Evolutionary conservation across 2,113 vertebrate genomes (phyloP).

Genomic region (Orycteropus afer): DNA sequence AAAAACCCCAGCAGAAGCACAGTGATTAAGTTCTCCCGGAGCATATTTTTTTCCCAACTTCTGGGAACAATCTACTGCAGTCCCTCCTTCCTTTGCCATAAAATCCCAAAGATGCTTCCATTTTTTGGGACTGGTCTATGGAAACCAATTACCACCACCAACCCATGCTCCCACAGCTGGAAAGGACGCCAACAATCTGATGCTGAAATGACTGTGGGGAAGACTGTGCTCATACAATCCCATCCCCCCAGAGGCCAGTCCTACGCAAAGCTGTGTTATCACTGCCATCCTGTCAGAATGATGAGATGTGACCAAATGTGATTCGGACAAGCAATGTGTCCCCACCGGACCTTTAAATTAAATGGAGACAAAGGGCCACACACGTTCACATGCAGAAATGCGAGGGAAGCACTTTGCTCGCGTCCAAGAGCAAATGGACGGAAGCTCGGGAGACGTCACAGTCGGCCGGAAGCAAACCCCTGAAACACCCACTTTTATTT

Average conservation of each 20-base stretch:
- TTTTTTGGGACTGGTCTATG: conserved; percentile 51
- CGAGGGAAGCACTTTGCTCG: conserved; percentile 66
- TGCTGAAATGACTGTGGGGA: conserved; percentile 51
- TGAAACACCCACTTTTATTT: conserved; percentile 49
- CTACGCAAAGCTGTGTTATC: not conserved
- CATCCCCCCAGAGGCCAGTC: conserved; percentile 48
- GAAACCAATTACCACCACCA: conserved; percentile 53
- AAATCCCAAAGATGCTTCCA: conserved; percentile 38
- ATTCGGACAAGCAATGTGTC: conserved; percentile 55
- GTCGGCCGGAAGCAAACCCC: conserved; percentile 24
- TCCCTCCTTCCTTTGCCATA: not conserved
- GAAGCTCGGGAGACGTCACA: not conserved
- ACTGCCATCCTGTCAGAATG: conserved; percentile 66
- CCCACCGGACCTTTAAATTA: conserved; percentile 66
- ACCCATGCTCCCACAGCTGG: conserved; percentile 57
- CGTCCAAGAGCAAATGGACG: conserved; percentile 66
- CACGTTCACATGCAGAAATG: conserved; percentile 80
- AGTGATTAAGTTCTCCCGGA: conserved; percentile 59
- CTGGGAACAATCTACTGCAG: conserved; percentile 1
- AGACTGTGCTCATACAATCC: conserved; percentile 51
- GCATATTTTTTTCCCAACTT: conserved; percentile 46
- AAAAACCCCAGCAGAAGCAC: conserved; percentile 62
- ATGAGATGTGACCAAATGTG: conserved; percentile 67
- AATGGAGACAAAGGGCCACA: conserved; percentile 64
- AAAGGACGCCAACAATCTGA: conserved; percentile 52